Evolutionary conservation across 2,888 invertebrate genomes (phyloP), one percentile per base, ranked within the genome.

Genomic region (Cataglyphis albicans): DNA sequence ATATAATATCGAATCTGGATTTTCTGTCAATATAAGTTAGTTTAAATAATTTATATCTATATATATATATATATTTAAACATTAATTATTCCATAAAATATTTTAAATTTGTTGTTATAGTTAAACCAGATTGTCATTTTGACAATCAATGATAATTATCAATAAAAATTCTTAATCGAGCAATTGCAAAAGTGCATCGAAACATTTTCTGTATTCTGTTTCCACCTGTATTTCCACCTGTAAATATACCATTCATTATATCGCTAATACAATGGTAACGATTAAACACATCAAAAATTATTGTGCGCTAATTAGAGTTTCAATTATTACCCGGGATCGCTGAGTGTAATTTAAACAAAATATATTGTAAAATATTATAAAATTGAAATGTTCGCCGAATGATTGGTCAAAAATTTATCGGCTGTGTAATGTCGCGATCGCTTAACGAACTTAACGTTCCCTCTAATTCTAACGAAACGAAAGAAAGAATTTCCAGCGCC

Each of bases 261-360:
- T 7, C n/a, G 78, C 35, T 80, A 70, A 78, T 61, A 80, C 35
- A 59, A 72, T 32, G 25, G 35, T 35, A 59, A 70, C 78, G 59
- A 80, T 80, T 80, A 80, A 80, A 80, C 48, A 80, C 70, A 80
- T 80, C 25, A 80, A 80, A 80, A 80, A 80, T 80, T 72, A 70
- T 32, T 44, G 70, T 35, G 72, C 72, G 72, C 59, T 80, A 80
- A 80, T 59, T 72, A 59, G 44, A 44, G 59, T 80, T 80, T 72
- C 78, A 80, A 80, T 72, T 80, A 52, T 52, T 29, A n/a, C 57
- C 32, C 12, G 21, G 7, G 18, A 44, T 78, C 21, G 72, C 15
- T 35, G 21, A 41, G 29, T 35, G 70, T 48, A 80, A 72, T 80
- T 80, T 78, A 70, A 70, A 25, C 57, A 57, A 21, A 44, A 70